Evolutionary conservation across 2,888 invertebrate genomes (phyloP).

Genomic region (Aspidiotus rigidus): DNA sequence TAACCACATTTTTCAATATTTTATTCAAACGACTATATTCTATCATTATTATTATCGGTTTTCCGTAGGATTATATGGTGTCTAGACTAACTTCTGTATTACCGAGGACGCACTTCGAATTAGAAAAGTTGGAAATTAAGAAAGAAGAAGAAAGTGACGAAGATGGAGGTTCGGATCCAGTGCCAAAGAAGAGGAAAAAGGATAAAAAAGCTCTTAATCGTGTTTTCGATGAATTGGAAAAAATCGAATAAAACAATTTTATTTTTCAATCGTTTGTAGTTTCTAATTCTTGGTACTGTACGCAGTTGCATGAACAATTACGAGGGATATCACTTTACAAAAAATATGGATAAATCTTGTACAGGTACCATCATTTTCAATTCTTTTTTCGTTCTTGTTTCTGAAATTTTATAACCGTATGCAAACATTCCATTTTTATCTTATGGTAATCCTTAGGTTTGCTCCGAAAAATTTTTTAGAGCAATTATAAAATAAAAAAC

Average conservation of each 20-base stretch:
- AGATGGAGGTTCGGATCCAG: background rate
- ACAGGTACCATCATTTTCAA: no score
- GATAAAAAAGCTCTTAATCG: background rate
- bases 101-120: constrained; percentile 9
- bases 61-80: constrained; percentile 22
- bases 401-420: no score
- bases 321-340: no score
- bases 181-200: background rate
- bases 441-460: no score
- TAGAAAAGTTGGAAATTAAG: constrained; percentile 14
- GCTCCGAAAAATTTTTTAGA: no score
- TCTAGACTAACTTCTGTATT: constrained; percentile 24
- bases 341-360: no score
- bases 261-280: no score
- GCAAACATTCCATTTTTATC: no score
- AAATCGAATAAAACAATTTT: background rate
- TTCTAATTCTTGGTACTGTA: no score
- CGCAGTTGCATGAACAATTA: no score
- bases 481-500: no score
- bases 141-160: background rate
- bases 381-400: no score
- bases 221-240: background rate
- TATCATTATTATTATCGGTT: constrained; percentile 5
- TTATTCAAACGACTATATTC: background rate
- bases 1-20: background rate